These are phyloP conservation scores for Leptodactylus fallax DNA, from an alignment of 2,797 vertebrate species.

Conservation along the genomic window DNA sequence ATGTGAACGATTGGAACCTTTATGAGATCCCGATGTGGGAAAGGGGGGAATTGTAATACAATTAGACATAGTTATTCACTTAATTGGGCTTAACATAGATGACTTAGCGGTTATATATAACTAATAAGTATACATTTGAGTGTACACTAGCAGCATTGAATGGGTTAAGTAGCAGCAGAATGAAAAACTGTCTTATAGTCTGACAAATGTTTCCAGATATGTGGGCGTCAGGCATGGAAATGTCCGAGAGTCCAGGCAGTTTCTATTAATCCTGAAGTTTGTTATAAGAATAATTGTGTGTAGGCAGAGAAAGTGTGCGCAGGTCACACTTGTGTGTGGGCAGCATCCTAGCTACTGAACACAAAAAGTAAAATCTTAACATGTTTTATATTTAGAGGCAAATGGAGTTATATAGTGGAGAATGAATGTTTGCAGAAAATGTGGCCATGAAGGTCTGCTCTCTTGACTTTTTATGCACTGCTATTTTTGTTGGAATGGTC, in stretches of 20 bases:
- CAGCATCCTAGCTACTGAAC: slow-evolving; percentile 47
- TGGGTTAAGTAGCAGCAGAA: slow-evolving; percentile 14
- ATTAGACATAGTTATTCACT: slow-evolving; percentile 5
- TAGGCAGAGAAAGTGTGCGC: slow-evolving; percentile 46
- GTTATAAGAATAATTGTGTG: slow-evolving; percentile 47
- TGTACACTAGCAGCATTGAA: background rate
- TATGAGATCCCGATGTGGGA: background rate
- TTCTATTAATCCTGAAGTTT: slow-evolving; percentile 55
- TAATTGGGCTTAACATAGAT: slow-evolving; percentile 3
- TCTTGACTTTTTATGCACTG: background rate
- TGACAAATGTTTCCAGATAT: slow-evolving; percentile 9
- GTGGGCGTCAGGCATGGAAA: slow-evolving; percentile 39
- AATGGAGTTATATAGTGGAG: slow-evolving; percentile 8
- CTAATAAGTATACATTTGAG: background rate
- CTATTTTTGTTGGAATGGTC: background rate
- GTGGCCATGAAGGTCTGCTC: background rate
- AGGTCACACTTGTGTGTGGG: slow-evolving; percentile 59
- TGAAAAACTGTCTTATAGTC: slow-evolving; percentile 14
- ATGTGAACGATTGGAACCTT: background rate
- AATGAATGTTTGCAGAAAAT: slow-evolving; percentile 14
- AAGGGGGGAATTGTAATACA: background rate
- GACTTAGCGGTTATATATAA: background rate
- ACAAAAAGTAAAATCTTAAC: slow-evolving; percentile 7
- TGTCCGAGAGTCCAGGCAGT: slow-evolving; percentile 46
- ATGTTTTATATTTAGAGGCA: slow-evolving; percentile 34